Evolutionary conservation across 1,140 invertebrate species (phyloP), one percentile per base, ranked within the genome.

Genomic region (Cydia amplana): DNA sequence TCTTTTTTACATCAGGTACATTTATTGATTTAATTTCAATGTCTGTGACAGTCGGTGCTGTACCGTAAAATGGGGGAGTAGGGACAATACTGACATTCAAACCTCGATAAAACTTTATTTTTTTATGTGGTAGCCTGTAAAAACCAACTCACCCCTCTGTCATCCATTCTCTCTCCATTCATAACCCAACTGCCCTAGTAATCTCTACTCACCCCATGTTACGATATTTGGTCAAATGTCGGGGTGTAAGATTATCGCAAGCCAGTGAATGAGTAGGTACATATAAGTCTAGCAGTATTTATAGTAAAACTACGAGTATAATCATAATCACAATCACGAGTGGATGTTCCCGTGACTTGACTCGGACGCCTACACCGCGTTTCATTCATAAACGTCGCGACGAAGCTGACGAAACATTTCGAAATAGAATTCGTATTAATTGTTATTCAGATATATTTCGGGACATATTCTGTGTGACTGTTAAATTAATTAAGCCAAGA

Each of bases 401-500:
- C 64, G n/a, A 3, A 43, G n/a, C 25, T 70, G 65, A 70, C 65
- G 32, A 70, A 43, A 36, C 64, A 7, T 18, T 65, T 70, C 16
- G 28, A 70, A 70, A 70, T 70, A 43, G 65, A 40, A 40, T 70
- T 43, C 65, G 36, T 70, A 70, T 67, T 67, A 32, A 32, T 67
- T 67, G 18, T 23, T 60, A 60, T 60, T 60, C 55, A 60, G 7
- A 60, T 10, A 10, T 60, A 60, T 20, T 51, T 51, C 9, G 55
- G n/a, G n/a, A 60, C 18, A 20, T 60, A 60, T 20, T 60, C 6
- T 20, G 55, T 23, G 55, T 23, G 18, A 60, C 55, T 60, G 20
- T 12, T 23, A 18, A 1, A 23, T 60, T 23, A 12, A 10, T 12
- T 20, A 23, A 60, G 55, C 55, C n/a, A 9, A 1, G 51, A 1